Base-by-base conservation (phyloP, 2,888 invertebrate genomes). In the Stegophylla sp. region DNA sequence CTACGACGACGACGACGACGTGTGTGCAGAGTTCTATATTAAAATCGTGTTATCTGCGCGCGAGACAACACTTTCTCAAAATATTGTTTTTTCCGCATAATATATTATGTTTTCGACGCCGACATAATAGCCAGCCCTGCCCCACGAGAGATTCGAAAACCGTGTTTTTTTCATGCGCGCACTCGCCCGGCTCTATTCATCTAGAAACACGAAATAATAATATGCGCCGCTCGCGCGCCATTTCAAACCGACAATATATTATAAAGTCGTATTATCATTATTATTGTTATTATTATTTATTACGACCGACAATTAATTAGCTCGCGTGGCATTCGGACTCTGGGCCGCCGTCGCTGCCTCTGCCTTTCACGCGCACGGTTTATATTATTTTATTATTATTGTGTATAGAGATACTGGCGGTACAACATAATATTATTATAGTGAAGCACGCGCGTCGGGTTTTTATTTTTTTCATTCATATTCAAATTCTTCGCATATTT, bases 401-500 rank as follows among this genome's bases (percentile, higher is more conserved):
- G 20, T 23, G 20, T 12, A 20, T 23, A n/a, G 56, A 20, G 3
- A 23, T 56, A 56, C 17, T n/a, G 9, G 17, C 20, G 20, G 20
- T 12, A 56, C 20, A 23, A n/a, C n/a, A n/a, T n/a, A n/a, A n/a
- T n/a, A n/a, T n/a, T n/a, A n/a, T n/a, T n/a, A n/a, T n/a, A n/a
- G n/a, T n/a, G n/a, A n/a, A 23, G n/a, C 20, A 56, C 23, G 12
- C 23, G 12, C 56, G 20, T 56, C 23, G 20, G 56, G n/a, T 56
- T 56, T 56, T 53, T 34, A 34, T 53, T 23, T 56, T 56, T 10
- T 56, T 15, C 28, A 7, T 63, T 17, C 41, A 20, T 43, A 73
- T 73, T 61, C 20, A 73, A 61, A 73, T 73, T 73, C 56, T 73
- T 61, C 61, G n/a, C 61, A 43, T 26, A 59, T 59, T 69, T 61